Conservation (phyloP, 2,888 invertebrate genomes). For the Zaprionus obscuricornis region DNA sequence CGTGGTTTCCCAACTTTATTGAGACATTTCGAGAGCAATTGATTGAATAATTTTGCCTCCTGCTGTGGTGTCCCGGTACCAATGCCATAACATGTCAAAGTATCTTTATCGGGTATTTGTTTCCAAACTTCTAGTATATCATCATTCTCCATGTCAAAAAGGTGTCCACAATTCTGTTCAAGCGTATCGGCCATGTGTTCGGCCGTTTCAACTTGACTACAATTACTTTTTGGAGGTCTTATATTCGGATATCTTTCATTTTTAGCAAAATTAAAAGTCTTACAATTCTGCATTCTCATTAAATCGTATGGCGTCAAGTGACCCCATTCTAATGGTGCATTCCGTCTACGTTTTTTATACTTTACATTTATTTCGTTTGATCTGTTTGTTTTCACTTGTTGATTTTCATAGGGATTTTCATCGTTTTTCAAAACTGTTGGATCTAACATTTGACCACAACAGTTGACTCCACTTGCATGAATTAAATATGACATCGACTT, state of each 20-base stretch:
- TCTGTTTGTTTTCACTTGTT: too few species aligned
- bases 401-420: too few species aligned
- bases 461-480: too few species aligned
- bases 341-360: too few species aligned
- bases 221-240: slow-evolving; percentile 37
- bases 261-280: slow-evolving; percentile 3
- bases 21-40: slow-evolving; percentile 22
- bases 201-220: slow-evolving; percentile 16
- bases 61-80: slow-evolving; percentile 6
- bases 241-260: slow-evolving; percentile 48
- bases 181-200: slow-evolving; percentile 18
- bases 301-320: slow-evolving; percentile 25
- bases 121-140: slow-evolving; percentile 54
- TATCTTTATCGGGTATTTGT: slow-evolving; percentile 24
- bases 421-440: too few species aligned
- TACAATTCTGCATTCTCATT: slow-evolving; percentile 47
- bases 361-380: too few species aligned
- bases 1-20: neutral
- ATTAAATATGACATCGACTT: too few species aligned
- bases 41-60: slow-evolving; percentile 28
- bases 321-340: slow-evolving; percentile 8
- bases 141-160: slow-evolving; percentile 28
- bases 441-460: too few species aligned
- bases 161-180: slow-evolving; percentile 11
- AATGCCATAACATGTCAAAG: slow-evolving; percentile 49